A percentile compares a stretch with the other conserved stretches of the same genome.
Evolutionary conservation across 1,140 invertebrate genomes (phyloP).

Genomic region (Mactra quadrangularis): DNA sequence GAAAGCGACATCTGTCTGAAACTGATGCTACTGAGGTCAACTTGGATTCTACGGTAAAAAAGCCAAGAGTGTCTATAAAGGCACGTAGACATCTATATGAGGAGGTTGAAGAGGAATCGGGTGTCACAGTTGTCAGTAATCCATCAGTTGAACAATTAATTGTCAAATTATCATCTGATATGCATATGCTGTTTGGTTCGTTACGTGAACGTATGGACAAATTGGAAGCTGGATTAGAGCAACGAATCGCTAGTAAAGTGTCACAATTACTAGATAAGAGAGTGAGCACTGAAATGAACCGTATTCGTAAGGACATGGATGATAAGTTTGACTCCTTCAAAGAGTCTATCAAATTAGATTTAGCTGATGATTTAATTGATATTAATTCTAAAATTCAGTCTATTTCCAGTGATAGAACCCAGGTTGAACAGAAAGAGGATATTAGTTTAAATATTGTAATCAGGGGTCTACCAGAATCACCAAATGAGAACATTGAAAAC

Average conservation of each 20-base stretch:
- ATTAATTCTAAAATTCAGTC: neutral
- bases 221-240: neutral
- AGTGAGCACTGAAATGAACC: conserved; percentile 10
- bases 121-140: too few species aligned
- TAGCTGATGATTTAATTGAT: conserved; percentile 9
- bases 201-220: conserved; percentile 20
- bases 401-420: neutral
- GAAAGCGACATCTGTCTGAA: too few species aligned
- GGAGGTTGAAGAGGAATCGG: too few species aligned
- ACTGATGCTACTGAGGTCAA: too few species aligned
- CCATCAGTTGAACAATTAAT: neutral
- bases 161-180: conserved; percentile 20
- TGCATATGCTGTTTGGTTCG: conserved; percentile 30
- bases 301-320: conserved; percentile 1
- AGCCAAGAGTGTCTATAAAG: too few species aligned
- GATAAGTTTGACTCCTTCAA: neutral
- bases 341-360: neutral
- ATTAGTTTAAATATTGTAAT: conserved; percentile 41
- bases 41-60: too few species aligned
- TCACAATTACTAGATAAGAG: conserved; percentile 23
- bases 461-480: neutral
- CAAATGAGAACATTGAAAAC: conserved; percentile 3
- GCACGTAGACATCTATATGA: too few species aligned
- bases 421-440: neutral
- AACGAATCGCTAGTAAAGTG: conserved; percentile 2